A percentile compares a stretch with the other conserved stretches of the same genome.
Evolutionary conservation across 53 echinoderm and acorn worm genomes (phyloP).

Genomic region (Luidia sarsii): DNA sequence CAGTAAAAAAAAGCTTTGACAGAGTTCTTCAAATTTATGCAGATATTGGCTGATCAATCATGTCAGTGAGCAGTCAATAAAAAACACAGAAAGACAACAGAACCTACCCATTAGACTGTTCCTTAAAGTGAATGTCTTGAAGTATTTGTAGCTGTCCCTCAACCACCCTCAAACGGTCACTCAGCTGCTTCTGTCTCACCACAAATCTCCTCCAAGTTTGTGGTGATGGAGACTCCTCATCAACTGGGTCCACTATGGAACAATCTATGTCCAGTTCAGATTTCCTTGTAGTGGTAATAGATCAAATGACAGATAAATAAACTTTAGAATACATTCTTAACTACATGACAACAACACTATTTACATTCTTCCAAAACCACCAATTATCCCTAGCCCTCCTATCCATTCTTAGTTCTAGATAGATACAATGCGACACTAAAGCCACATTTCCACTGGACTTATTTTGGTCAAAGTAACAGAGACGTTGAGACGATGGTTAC

Average conservation of each 20-base stretch:
- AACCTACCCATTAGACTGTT: constrained; percentile 25
- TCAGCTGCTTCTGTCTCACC: constrained; percentile 15
- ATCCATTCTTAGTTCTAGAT: too few species aligned
- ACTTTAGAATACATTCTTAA: not conserved
- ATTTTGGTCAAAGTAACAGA: too few species aligned
- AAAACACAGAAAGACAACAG: too few species aligned
- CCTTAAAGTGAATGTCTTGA: not conserved
- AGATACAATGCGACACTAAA: too few species aligned
- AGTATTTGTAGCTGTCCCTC: constrained; percentile 23
- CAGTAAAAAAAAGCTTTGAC: too few species aligned
- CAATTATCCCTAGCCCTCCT: too few species aligned
- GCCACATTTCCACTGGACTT: too few species aligned
- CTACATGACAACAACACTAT: not conserved
- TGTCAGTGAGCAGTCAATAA: too few species aligned
- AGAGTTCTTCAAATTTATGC: too few species aligned
- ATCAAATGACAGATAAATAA: not conserved
- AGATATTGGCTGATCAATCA: too few species aligned
- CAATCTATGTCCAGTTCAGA: constrained; percentile 4
- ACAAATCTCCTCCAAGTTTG: constrained; percentile 45
- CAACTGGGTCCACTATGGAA: not conserved
- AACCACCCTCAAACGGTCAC: constrained; percentile 22
- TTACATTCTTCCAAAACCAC: not conserved
- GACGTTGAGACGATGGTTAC: too few species aligned
- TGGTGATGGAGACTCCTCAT: constrained; percentile 41
- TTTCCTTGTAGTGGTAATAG: not conserved